Base-by-base conservation (phyloP, 2,113 vertebrate genomes). In the Lepus americanus region DNA sequence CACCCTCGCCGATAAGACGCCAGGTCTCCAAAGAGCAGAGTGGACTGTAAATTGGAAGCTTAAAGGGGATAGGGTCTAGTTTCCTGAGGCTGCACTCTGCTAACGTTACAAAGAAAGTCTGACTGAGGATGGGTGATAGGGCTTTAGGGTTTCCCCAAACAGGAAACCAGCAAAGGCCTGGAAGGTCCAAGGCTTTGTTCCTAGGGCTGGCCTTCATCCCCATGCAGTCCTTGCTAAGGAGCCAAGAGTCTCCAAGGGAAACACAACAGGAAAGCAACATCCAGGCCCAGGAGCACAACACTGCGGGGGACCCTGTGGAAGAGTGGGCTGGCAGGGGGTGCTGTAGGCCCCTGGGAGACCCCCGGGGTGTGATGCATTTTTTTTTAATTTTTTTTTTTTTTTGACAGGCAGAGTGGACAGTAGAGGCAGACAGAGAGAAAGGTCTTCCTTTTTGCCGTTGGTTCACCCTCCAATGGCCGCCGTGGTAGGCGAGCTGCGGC, bases 61-160 rank as follows among this genome's bases (percentile, higher is more conserved):
- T 63, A 16, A 92, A 69, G 53, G 83, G 93, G 67, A 70, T 70
- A 31, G 27, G 44, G 92, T 72, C 85, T 89, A 1, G 23, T 92
- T 93, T 74, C 96, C 90, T 69, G 70, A 87, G 94, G n/a, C n/a
- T 96, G 49, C 2, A 44, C 61, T 96, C 70, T 94, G 95, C 89
- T 97, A 97, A 97, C 72, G 74, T 88, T 84, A 94, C 87, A 95
- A 96, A 95, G 85, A 76, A 93, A 53, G 51, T 92, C 84, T 97
- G 85, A 96, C 67, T 59, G 63, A 97, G 53, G 97, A 89, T 95
- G 89, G 19, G 14, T 94, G 94, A 95, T 73, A 70, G 96, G 55
- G 96, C 95, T 98, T 98, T 93, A 98, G 92, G 97, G 98, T 97
- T 94, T 59, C 91, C 39, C 55, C 29, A 55, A 94, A 10, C 44